Evolutionary conservation across 2,888 invertebrate species (phyloP), one percentile per base, ranked within the genome.

Genomic region (Lasioglossum malachurum): DNA sequence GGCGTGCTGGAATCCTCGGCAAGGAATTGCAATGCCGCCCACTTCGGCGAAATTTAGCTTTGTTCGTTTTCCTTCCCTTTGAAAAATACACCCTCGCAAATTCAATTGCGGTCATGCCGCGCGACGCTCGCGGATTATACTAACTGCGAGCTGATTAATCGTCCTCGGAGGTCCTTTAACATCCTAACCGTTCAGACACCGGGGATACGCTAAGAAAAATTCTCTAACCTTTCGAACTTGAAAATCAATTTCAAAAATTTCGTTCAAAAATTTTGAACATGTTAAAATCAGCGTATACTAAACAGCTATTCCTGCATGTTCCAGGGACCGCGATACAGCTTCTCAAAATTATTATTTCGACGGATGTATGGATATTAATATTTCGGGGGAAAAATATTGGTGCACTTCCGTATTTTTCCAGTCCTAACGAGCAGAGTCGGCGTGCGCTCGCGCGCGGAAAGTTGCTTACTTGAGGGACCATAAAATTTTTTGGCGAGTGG

Each of bases 1-100:
- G 94, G 94, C 90, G 93, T 92, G 92, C 88, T 92, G 88, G 91
- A 90, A 91, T 91, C 88, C 82, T 88, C 88, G 91, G 90, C 91
- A 90, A 93, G 89, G 89, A 92, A 92, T 92, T 89, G 92, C 91
- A 83, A 92, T 88, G 88, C 92, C 93, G 94, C 92, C 93, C 92
- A 91, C 90, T 91, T 90, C 79, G 80, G 74, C 81, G 83, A 88
- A 94, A 93, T 94, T 94, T 93, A 91, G 87, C 84, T 84, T 87
- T 75, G 53, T 84, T 87, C 82, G 90, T 53, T 84, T 86, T 41
- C 80, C 77, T 82, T 72, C 75, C 78, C 78, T 81, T 88, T 88
- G 84, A 88, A 89, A 88, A 91, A 89, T 89, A 73, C 82, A 76
- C 89, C 64, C 80, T 80, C 67, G 87, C 88, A 92, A 92, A 93